Base-by-base conservation (phyloP, 1,140 invertebrate genomes). In the Medauroidea extradentata region DNA sequence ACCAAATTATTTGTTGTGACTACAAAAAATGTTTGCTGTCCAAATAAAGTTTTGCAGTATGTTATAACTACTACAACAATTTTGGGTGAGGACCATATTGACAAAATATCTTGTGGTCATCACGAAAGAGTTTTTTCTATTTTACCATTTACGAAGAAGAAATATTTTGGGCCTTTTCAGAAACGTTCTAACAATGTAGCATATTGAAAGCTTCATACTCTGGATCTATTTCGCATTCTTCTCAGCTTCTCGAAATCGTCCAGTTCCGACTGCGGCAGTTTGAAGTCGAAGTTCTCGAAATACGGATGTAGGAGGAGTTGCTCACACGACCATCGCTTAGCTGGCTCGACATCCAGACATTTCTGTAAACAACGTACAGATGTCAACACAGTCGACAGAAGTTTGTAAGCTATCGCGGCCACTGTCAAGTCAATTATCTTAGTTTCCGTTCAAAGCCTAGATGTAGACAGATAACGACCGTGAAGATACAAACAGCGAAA, bases 281-380 rank as follows among this genome's bases (percentile, higher is more conserved):
- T 87, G 72, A 87, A 91, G 53, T 84, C 79, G 68, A 89, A 91
- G 69, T 89, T 88, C 59, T 86, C 83, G 72, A 97, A 96, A 73
- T 96, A 95, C 2, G 86, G 82, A 75, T 98, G 96, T 57, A 86
- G 81, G 13, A 97, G 74, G 19, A 99, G 79, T 73, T 96, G 90
- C 65, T 94, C 91, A 75, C 94, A 92, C 0, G 90, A 90, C 87
- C 90, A 91, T 65, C 97, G 80, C 71, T 91, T 86, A 48, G 85
- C 81, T 0, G 96, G 96, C 77, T 99, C 94, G 76, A 94, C 95
- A 70, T 96, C 91, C 50, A 99, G 75, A 72, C 96, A 99, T 84
- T 90, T 93, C 87, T 94, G 74, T 16, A 77, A 76, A 63, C 39
- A 59, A n/a, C n/a, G n/a, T n/a, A n/a, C n/a, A n/a, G n/a, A n/a